Conservation (phyloP, 64 coral and sea anemone species). For the Montipora capricornis region DNA sequence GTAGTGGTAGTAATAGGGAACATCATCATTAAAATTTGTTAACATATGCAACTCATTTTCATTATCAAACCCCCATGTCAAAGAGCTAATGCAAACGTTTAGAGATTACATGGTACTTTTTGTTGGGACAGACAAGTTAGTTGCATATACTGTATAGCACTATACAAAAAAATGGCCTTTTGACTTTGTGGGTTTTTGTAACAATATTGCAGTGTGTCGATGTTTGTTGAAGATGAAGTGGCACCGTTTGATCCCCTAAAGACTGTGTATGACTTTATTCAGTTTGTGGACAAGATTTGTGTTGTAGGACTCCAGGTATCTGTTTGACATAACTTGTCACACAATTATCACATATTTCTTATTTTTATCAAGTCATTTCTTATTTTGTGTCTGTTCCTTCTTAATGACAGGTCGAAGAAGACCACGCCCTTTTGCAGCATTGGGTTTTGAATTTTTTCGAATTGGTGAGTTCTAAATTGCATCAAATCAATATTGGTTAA, state of each 20-base stretch:
- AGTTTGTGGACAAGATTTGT: conserved; percentile 88
- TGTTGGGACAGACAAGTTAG: background rate
- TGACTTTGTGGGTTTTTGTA: background rate
- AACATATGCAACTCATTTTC: too few species aligned
- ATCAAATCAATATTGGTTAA: background rate
- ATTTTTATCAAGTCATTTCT: background rate
- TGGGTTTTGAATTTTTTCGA: conserved; percentile 93
- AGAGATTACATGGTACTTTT: background rate
- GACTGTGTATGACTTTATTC: conserved; percentile 79
- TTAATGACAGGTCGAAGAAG: conserved; percentile 71
- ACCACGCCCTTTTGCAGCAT: conserved; percentile 84
- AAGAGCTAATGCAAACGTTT: too few species aligned
- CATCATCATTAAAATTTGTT: too few species aligned
- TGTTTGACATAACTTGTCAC: background rate
- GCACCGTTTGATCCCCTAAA: conserved; percentile 55
- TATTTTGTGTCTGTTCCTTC: background rate
- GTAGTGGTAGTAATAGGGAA: too few species aligned
- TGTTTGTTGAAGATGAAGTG: conserved; percentile 70
- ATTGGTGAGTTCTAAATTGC: conserved; percentile 58
- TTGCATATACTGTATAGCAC: background rate
- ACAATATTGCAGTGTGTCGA: conserved; percentile 7
- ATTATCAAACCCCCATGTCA: too few species aligned
- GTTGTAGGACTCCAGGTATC: conserved; percentile 83
- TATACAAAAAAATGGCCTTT: background rate
- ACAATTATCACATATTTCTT: background rate